These are phyloP conservation scores for Cephus sareptanus DNA, from an alignment of 2,888 invertebrate genomes.

Conservation along the genomic window DNA sequence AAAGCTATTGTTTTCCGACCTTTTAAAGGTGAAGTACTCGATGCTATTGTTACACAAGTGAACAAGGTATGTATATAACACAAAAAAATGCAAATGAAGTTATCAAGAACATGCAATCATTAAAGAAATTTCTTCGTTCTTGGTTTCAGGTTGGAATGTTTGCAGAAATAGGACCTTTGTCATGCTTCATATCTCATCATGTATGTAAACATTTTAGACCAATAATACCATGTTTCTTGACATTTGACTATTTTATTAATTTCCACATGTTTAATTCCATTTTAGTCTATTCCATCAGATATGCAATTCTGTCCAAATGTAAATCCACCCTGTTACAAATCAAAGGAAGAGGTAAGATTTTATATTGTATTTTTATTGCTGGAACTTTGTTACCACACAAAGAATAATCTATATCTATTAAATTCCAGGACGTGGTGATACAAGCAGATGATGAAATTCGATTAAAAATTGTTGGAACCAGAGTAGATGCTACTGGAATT, in stretches of 20 bases:
- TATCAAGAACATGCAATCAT: neutral
- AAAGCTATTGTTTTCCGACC: conserved; percentile 99
- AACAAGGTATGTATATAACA: conserved; percentile 72
- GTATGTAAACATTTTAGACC: conserved; percentile 69
- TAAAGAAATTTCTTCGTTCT: neutral
- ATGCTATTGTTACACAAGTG: conserved; percentile 98
- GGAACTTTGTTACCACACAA: neutral
- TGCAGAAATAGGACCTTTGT: conserved; percentile 98
- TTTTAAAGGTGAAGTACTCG: conserved; percentile 98
- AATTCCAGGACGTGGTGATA: conserved; percentile 85
- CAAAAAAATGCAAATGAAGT: neutral
- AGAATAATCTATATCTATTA: neutral
- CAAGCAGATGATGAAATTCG: conserved; percentile 97
- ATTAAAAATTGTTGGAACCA: conserved; percentile 97
- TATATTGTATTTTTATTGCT: neutral
- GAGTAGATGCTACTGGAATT: conserved; percentile 99
- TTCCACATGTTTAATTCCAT: conserved; percentile 33
- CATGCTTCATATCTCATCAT: conserved; percentile 97
- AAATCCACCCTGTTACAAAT: conserved; percentile 98
- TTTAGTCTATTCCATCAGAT: conserved; percentile 95
- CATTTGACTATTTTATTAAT: neutral
- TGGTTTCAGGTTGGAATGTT: conserved; percentile 91
- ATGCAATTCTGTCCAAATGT: conserved; percentile 99
- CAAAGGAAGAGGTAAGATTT: conserved; percentile 84
- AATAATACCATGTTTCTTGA: neutral